phyloP scores from a whole-genome alignment of 2,113 vertebrate genomes.

The Caranx ignobilis region DNA sequence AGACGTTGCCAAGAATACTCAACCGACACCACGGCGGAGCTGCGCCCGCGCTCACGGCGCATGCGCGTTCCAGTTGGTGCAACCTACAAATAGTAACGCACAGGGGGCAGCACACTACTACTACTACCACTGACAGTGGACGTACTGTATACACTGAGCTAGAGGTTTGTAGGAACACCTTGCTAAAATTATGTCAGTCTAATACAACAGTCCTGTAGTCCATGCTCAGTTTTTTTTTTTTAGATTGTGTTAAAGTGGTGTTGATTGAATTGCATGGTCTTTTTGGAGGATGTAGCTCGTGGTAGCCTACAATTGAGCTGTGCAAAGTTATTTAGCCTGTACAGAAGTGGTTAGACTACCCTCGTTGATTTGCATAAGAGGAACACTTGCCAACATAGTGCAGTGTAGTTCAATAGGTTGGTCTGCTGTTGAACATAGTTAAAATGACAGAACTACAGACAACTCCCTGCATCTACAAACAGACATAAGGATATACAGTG shows the following conservation, averaged over 20 bases:
- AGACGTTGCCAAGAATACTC: constrained; percentile 78
- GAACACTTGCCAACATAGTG: too few relatives aligned
- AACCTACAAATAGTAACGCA: constrained; percentile 71
- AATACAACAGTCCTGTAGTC: not conserved
- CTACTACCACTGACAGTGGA: not conserved
- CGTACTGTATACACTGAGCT: not conserved
- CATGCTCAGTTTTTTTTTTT: not conserved
- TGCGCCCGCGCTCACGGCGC: constrained; percentile 77
- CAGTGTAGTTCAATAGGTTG: too few relatives aligned
- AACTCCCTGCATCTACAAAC: too few relatives aligned
- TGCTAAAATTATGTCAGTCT: not conserved
- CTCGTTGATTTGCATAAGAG: too few relatives aligned
- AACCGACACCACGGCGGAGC: constrained; percentile 84
- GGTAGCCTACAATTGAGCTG: not conserved
- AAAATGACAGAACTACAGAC: too few relatives aligned
- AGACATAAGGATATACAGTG: too few relatives aligned
- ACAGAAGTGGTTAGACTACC: too few relatives aligned
- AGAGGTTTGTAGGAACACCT: not conserved
- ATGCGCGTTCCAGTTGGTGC: constrained; percentile 68
- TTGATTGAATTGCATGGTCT: not conserved
- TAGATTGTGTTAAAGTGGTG: not conserved
- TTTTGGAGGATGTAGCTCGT: not conserved
- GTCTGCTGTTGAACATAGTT: too few relatives aligned
- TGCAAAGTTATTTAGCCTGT: too few relatives aligned
- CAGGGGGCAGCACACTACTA: constrained; percentile 41